Base-by-base conservation (phyloP, 2,888 invertebrate species). In the Drosophila longiperda region DNA sequence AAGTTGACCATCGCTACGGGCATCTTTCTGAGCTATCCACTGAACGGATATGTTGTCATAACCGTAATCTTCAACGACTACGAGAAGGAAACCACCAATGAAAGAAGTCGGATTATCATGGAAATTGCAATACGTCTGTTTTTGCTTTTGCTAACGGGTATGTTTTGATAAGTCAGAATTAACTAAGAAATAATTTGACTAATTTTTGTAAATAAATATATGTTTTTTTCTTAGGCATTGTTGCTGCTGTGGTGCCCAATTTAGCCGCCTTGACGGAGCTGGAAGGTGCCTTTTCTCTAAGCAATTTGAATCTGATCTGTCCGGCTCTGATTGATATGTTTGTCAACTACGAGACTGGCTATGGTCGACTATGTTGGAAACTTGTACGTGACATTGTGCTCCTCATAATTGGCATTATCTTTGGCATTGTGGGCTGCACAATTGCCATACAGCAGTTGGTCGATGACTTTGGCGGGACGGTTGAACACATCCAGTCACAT, bases 11-110 rank as follows among this genome's bases (percentile, higher is more conserved):
- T 97, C 63, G 97, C 97, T 0, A 92, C 96, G 0, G 96, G 97
- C 17, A 97, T 99, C 67, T 98, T 98, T 94, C 95, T 98, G 79
- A 97, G 98, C 0, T 99, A 98, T 94, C 96, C 97, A 40, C 95
- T 99, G 2, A 98, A 99, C 92, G 98, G 98, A 92, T 99, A 98
- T 93, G 99, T 99, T 12, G 98, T 99, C 0, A 96, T 99, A 95
- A 97, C 97, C 84, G 97, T 99, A 73, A 96, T 99, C 78, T 98
- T 98, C 97, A 78, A 89, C 40, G 92, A 91, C 12, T 83, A 78
- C 23, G 54, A 32, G 0, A 5, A 8, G 0, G 9, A 15, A 5
- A 1, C 1, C 0, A 15, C 48, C 0, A 38, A 8, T 5, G 8
- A 32, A 2, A 73, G 36, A 9, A 32, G 40, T n/a, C 66, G 60